phyloP scores from a whole-genome alignment of 2,888 invertebrate genomes.

The Limnephilus rhombicus region DNA sequence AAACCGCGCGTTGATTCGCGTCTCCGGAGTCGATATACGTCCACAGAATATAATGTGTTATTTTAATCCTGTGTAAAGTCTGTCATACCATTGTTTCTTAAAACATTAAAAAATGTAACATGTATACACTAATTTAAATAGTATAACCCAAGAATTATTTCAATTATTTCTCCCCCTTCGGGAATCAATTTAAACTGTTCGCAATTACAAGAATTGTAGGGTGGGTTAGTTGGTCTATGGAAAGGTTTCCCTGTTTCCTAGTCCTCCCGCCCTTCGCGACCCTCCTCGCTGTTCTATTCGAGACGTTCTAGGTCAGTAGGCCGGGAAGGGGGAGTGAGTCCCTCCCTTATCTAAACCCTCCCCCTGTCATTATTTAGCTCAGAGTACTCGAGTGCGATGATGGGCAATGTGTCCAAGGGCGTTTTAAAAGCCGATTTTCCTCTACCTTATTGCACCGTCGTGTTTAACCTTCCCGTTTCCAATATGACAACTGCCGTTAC shows the following conservation, averaged over 20 bases:
- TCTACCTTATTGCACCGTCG: background rate
- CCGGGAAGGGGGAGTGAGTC: conserved; percentile 47
- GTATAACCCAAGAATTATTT: background rate
- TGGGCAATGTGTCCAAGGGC: background rate
- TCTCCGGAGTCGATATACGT: too few relatives aligned
- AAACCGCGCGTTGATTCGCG: too few relatives aligned
- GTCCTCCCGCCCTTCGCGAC: background rate
- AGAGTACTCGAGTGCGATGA: conserved; percentile 38
- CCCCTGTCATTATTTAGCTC: conserved; percentile 46
- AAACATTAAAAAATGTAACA: background rate
- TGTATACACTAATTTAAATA: too few relatives aligned
- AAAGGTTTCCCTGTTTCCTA: conserved; percentile 11
- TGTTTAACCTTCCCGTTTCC: background rate
- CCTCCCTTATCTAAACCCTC: conserved; percentile 44
- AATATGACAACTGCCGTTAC: too few relatives aligned
- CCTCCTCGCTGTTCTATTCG: conserved; percentile 24
- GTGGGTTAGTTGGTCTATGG: conserved; percentile 9
- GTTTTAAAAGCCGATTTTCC: conserved; percentile 12
- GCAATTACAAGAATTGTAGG: conserved; percentile 27
- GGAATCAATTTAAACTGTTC: conserved; percentile 30
- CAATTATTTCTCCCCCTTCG: background rate
- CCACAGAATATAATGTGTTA: too few relatives aligned
- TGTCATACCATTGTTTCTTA: background rate
- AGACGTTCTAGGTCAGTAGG: conserved; percentile 61
- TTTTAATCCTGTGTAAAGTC: too few relatives aligned